Conservation (phyloP, 2,888 invertebrate species). For the Scrobipalpa costella region DNA sequence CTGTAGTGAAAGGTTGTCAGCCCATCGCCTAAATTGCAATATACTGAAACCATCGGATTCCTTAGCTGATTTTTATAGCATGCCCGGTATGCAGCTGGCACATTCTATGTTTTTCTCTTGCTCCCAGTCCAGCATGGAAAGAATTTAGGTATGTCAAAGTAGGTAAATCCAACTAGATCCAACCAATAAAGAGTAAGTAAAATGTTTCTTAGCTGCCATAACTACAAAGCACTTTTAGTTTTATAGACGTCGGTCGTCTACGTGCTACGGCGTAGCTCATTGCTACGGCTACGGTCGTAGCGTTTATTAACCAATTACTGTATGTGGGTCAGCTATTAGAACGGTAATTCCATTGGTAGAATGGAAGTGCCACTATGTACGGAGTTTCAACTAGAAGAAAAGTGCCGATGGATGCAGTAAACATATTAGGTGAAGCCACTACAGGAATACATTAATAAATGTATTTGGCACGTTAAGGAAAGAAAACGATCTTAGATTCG, state of each 20-base stretch:
- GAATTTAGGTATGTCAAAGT: no score
- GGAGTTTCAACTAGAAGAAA: neutral
- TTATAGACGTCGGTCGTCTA: neutral
- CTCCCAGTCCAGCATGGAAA: no score
- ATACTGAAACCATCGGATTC: no score
- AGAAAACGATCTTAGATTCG: no score
- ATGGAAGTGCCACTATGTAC: neutral
- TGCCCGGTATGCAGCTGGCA: no score
- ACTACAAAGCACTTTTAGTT: neutral
- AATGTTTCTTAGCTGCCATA: neutral
- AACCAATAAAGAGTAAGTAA: no score
- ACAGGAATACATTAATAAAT: neutral
- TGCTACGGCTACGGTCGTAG: slow-evolving; percentile 22
- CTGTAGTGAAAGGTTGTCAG: no score
- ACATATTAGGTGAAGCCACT: neutral
- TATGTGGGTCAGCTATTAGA: slow-evolving; percentile 19
- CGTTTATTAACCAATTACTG: slow-evolving; percentile 21
- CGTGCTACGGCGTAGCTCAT: slow-evolving; percentile 21
- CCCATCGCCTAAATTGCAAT: no score
- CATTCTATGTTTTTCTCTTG: no score
- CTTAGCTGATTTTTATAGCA: no score
- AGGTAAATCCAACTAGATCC: no score
- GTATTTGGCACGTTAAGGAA: no score
- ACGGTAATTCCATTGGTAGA: slow-evolving; percentile 12
- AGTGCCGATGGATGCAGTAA: neutral